Conservation (phyloP, 2,797 vertebrate species). For the Girardinus metallicus region DNA sequence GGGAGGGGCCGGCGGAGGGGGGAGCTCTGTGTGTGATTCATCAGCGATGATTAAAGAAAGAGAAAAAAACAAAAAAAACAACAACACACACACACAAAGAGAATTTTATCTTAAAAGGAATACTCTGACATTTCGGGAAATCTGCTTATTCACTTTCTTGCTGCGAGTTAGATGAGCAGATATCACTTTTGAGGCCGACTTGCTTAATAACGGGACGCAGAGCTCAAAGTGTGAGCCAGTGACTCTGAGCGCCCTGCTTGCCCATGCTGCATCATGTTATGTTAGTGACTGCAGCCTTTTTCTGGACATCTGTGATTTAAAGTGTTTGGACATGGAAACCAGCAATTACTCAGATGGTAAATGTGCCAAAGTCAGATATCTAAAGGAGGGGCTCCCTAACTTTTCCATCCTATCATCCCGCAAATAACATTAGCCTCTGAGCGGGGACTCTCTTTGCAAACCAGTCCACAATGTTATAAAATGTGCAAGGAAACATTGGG, state of each 20-base stretch:
- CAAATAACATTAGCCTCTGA: no score
- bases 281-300: slow-evolving; percentile 3
- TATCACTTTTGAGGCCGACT: not conserved
- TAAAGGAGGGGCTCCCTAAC: not conserved
- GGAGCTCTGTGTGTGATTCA: slow-evolving; percentile 81
- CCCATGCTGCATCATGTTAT: slow-evolving; percentile 1
- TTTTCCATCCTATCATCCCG: no score
- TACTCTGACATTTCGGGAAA: slow-evolving; percentile 20
- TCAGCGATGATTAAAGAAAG: slow-evolving; percentile 36
- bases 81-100: not conserved
- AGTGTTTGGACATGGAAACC: not conserved
- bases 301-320: not conserved
- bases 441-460: not conserved
- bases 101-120: slow-evolving; percentile 6
- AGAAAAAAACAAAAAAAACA: no score
- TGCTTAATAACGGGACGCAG: slow-evolving; percentile 10
- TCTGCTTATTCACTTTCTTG: not conserved
- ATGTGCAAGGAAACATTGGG: no score
- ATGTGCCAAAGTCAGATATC: not conserved
- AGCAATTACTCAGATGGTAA: not conserved
- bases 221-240: not conserved
- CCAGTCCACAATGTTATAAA: not conserved
- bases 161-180: slow-evolving; percentile 1
- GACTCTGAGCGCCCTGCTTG: slow-evolving; percentile 5
- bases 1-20: slow-evolving; percentile 88